phyloP scores from a whole-genome alignment of 1,140 invertebrate genomes.

The Penaeus japonicus region DNA sequence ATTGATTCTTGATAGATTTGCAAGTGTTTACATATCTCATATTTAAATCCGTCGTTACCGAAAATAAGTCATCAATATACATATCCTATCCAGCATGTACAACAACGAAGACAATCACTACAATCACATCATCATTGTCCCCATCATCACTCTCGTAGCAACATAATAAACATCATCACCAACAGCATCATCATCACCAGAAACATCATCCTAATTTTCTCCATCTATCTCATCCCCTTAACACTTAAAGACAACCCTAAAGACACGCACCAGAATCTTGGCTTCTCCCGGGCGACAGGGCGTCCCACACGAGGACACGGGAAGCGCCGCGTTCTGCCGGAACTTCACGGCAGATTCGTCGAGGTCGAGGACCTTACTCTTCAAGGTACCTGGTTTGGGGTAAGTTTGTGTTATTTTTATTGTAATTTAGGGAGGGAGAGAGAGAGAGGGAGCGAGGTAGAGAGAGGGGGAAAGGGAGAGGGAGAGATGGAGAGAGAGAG shows the following conservation, averaged over 20 bases:
- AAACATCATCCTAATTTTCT: too few species aligned
- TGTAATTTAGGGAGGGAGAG: background rate
- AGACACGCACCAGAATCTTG: constrained; percentile 24
- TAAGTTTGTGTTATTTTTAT: too few species aligned
- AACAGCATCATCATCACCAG: too few species aligned
- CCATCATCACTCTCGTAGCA: too few species aligned
- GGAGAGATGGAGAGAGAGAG: background rate
- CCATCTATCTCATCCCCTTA: too few species aligned
- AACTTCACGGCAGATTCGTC: background rate
- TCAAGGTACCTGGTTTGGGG: background rate
- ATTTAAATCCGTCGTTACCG: background rate
- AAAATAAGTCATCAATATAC: too few species aligned
- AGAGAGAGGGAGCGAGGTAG: background rate
- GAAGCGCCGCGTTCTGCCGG: background rate
- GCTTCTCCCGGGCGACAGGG: constrained; percentile 8
- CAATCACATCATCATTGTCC: too few species aligned
- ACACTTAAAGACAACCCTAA: too few species aligned
- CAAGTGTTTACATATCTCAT: background rate
- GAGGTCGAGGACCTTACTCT: background rate
- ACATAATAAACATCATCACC: too few species aligned
- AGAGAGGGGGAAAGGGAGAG: background rate
- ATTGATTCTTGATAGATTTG: constrained; percentile 43
- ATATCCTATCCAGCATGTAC: too few species aligned
- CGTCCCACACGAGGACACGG: constrained; percentile 18
- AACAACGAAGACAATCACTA: too few species aligned